These are phyloP conservation scores for Deroptyus accipitrinus DNA, from an alignment of 2,113 vertebrate genomes.

Conservation along the genomic window DNA sequence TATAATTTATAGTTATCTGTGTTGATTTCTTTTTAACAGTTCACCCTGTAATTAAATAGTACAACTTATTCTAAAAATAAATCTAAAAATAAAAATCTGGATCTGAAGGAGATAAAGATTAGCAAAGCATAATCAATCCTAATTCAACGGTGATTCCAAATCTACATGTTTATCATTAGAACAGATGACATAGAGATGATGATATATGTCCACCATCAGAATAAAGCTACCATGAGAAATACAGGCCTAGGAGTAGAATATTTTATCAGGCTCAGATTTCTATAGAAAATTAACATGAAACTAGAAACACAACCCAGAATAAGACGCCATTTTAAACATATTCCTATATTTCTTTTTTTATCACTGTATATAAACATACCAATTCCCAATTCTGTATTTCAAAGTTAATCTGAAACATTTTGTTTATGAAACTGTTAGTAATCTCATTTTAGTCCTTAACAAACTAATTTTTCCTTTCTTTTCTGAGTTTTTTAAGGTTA, in stretches of 20 bases:
- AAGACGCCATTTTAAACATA: background rate
- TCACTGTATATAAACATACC: background rate
- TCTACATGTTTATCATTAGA: background rate
- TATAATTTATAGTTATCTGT: background rate
- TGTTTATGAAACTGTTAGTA: background rate
- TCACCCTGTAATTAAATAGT: background rate
- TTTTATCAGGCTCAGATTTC: background rate
- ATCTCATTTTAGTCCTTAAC: background rate
- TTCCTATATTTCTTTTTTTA: background rate
- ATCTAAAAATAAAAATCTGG: background rate
- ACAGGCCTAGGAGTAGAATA: background rate
- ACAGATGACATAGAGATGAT: background rate
- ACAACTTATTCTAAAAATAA: background rate
- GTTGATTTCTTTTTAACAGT: background rate
- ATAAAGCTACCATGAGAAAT: background rate
- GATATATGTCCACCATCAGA: background rate
- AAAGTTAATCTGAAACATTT: background rate
- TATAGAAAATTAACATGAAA: background rate
- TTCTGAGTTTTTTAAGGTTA: background rate
- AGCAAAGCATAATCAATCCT: background rate
- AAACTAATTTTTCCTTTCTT: background rate
- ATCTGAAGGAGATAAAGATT: background rate
- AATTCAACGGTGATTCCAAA: background rate
- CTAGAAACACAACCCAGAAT: background rate
- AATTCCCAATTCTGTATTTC: background rate